Evolutionary conservation across 2,113 vertebrate species (phyloP), one percentile per base, ranked within the genome.

Genomic region (Tiliqua scincoides): DNA sequence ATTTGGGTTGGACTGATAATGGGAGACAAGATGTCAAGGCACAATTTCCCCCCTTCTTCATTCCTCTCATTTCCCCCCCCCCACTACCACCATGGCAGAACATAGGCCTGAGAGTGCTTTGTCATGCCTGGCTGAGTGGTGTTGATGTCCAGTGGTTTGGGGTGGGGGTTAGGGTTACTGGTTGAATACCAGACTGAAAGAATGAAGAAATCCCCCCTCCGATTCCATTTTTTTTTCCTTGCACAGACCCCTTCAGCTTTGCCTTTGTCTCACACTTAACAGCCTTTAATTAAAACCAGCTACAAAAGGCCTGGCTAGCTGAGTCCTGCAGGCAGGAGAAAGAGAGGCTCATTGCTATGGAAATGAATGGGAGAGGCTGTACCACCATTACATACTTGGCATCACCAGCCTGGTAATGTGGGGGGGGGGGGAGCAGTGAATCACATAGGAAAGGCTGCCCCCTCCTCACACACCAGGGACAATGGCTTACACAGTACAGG

Each of bases 211-310:
- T 17, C 9, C 48, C 37, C 77, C 80, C 57, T 5, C 65, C 43
- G 4, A 48, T 48, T 48, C 43, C 77, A 84, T 83, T 75, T 23
- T 70, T n/a, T 25, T 32, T 27, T 57, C 67, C 85, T 0, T 43
- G 52, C 75, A 43, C 75, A 79, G 76, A 85, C 76, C 84, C 67
- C 84, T 85, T 62, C 76, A 89, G 82, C 92, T 75, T 77, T 1
- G 0, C 85, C 91, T 93, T 95, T 95, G 93, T 93, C 92, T 93
- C 91, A 85, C 89, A 89, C 89, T 94, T 91, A 89, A 90, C 80
- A 93, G 84, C n/a, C 91, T 91, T 89, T 93, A 94, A 95, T 95
- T 93, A 94, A 94, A 94, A 88, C 61, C 94, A 93, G 93, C 70
- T 83, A 89, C 92, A 93, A 93, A 92, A 78, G 91, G 62, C 43